Conservation (phyloP, 2,888 invertebrate species). For the Troides oblongomaculatus region DNA sequence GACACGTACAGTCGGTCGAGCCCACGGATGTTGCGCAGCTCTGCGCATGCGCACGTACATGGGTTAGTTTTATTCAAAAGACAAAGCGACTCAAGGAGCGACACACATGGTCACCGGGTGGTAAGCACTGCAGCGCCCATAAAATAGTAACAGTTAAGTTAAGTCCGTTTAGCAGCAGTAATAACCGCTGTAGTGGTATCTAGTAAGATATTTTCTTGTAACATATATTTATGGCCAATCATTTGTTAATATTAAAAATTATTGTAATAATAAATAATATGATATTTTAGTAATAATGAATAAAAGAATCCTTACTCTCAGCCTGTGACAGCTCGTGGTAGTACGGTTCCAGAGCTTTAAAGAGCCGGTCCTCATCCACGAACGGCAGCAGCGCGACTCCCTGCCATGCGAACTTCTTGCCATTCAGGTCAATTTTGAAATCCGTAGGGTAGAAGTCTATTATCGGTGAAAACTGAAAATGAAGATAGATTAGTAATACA, state of each 20-base stretch:
- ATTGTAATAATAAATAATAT: too few relatives aligned
- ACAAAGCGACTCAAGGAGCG: too few relatives aligned
- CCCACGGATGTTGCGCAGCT: slow-evolving; percentile 90
- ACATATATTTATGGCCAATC: too few relatives aligned
- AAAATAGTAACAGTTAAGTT: too few relatives aligned
- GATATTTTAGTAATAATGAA: background rate
- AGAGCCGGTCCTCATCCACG: slow-evolving; percentile 95
- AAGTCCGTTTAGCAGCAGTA: too few relatives aligned
- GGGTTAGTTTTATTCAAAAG: too few relatives aligned
- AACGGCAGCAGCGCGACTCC: slow-evolving; percentile 99
- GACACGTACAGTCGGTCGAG: slow-evolving; percentile 94
- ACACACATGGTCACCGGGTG: too few relatives aligned
- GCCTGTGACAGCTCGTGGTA: slow-evolving; percentile 89
- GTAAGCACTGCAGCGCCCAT: too few relatives aligned
- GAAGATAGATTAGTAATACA: slow-evolving; percentile 11
- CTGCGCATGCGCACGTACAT: slow-evolving; percentile 52
- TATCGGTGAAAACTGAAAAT: slow-evolving; percentile 88
- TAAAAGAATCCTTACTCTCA: slow-evolving; percentile 82
- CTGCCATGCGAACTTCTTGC: slow-evolving; percentile 99
- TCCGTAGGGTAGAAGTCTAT: slow-evolving; percentile 99
- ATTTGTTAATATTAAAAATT: too few relatives aligned
- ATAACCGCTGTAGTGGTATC: too few relatives aligned
- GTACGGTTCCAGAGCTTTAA: slow-evolving; percentile 89
- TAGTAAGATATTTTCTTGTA: too few relatives aligned
- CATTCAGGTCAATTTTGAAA: slow-evolving; percentile 98